Conservation (phyloP, 2,113 vertebrate species). For the Neodontobutis hainanensis region DNA sequence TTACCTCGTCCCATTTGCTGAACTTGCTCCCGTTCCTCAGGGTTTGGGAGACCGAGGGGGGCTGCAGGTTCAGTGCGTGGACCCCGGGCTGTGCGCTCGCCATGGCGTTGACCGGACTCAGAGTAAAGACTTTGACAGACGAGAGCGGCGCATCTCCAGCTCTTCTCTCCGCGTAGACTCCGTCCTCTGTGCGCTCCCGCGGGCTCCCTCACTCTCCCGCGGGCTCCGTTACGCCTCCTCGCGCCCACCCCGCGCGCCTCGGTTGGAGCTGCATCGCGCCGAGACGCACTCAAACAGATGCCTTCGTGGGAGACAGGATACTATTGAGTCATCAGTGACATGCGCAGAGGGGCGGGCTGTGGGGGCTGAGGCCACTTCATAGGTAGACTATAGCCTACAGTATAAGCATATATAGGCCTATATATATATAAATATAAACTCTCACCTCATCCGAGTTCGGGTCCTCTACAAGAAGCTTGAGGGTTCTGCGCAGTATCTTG, state of each 20-base stretch:
- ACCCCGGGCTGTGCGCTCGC: slow-evolving; percentile 90
- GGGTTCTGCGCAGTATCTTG: too few relatives aligned
- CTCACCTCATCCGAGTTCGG: too few relatives aligned
- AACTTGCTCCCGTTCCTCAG: slow-evolving; percentile 90
- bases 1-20: slow-evolving; percentile 95
- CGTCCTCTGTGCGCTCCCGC: slow-evolving; percentile 32
- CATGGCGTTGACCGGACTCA: slow-evolving; percentile 75
- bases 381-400: too few relatives aligned
- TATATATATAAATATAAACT: too few relatives aligned
- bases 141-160: slow-evolving; percentile 54
- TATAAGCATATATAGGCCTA: too few relatives aligned
- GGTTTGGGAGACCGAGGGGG: slow-evolving; percentile 81
- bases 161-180: slow-evolving; percentile 27
- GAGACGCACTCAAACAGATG: slow-evolving; percentile 75
- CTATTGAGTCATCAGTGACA: slow-evolving; percentile 19
- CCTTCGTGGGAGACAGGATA: slow-evolving; percentile 72
- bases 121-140: slow-evolving; percentile 19
- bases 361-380: too few relatives aligned
- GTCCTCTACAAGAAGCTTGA: too few relatives aligned
- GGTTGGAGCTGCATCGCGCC: slow-evolving; percentile 67
- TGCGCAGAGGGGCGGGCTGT: background rate
- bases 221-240: slow-evolving; percentile 24
- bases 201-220: background rate
- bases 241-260: slow-evolving; percentile 51
- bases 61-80: slow-evolving; percentile 89